Conservation (phyloP, 1,140 invertebrate genomes). For the Parapsyche elsis region DNA sequence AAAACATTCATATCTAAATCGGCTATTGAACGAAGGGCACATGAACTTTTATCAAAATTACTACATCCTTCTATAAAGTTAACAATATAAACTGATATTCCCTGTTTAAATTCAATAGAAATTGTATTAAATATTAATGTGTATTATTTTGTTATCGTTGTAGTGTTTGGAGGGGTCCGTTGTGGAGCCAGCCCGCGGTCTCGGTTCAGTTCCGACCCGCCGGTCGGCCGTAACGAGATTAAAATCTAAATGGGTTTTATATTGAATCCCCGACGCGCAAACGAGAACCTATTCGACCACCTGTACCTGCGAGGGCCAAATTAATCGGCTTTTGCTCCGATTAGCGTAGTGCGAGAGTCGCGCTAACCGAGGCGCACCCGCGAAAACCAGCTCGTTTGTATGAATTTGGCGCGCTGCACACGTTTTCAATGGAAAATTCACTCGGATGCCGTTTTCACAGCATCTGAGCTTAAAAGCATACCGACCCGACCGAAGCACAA, state of each 20-base stretch:
- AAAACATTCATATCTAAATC: too few species aligned
- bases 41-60: too few species aligned
- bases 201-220: slow-evolving; percentile 9
- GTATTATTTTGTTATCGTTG: too few species aligned
- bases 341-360: slow-evolving; percentile 26
- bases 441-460: too few species aligned
- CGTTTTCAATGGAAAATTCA: too few species aligned
- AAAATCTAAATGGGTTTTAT: slow-evolving; percentile 54
- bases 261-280: slow-evolving; percentile 47
- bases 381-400: background rate
- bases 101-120: too few species aligned
- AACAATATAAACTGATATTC: too few species aligned
- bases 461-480: too few species aligned
- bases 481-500: too few species aligned
- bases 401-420: background rate
- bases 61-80: too few species aligned
- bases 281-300: slow-evolving; percentile 35
- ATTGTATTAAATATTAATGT: too few species aligned
- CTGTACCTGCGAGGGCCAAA: slow-evolving; percentile 21
- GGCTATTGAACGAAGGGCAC: too few species aligned
- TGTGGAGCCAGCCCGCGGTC: background rate
- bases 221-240: slow-evolving; percentile 49
- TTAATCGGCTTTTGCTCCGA: slow-evolving; percentile 44
- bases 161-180: background rate
- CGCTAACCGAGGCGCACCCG: background rate